phyloP scores from a whole-genome alignment of 2,888 invertebrate genomes.

The Eutolmus rufibarbis region DNA sequence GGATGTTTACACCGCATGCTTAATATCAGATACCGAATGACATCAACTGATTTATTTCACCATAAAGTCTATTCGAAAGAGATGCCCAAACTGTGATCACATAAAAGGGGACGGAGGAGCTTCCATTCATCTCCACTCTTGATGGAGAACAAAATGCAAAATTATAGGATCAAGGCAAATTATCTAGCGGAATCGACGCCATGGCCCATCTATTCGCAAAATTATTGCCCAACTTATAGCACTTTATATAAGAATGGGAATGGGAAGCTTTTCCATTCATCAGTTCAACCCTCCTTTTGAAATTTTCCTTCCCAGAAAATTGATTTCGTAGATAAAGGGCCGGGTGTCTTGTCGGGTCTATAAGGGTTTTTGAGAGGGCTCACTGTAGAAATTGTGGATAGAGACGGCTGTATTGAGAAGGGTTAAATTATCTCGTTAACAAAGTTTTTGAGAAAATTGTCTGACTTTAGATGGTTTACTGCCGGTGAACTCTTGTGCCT shows the following conservation, averaged over 20 bases:
- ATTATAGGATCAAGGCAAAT: not conserved
- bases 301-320: not conserved
- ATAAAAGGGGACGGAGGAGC: no score
- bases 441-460: slow-evolving; percentile 40
- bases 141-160: not conserved
- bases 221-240: not conserved
- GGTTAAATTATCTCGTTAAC: slow-evolving; percentile 45
- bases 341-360: not conserved
- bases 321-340: slow-evolving; percentile 4
- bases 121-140: not conserved
- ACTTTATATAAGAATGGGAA: not conserved
- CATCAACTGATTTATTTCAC: not conserved
- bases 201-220: not conserved
- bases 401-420: slow-evolving; percentile 8
- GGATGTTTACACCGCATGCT: not conserved
- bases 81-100: no score
- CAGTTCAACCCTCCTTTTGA: not conserved
- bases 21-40: not conserved
- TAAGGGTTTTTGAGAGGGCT: not conserved
- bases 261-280: not conserved
- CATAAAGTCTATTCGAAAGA: not conserved
- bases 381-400: not conserved
- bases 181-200: not conserved
- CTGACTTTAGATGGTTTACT: not conserved
- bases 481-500: not conserved